Base-by-base conservation (phyloP, 2,888 invertebrate genomes). In the Lasiommata megera region DNA sequence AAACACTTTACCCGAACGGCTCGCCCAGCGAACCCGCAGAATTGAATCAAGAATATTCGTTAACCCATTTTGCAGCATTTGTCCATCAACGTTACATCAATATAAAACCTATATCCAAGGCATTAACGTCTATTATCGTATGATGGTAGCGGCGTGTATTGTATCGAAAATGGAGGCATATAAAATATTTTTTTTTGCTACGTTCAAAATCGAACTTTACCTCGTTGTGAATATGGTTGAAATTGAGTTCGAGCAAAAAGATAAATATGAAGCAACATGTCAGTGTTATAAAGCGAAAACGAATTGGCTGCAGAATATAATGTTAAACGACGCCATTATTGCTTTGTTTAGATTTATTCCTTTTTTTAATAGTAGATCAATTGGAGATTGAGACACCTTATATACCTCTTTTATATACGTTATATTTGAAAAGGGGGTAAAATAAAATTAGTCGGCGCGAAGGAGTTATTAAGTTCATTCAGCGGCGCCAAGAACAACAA, bases 21-120 rank as follows among this genome's bases (percentile, higher is more conserved):
- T 67, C 61, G 64, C 64, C 56, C 53, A 62, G 60, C 66, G 69
- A 69, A 64, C 69, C 65, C 63, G 60, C 60, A 60, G 62, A 69
- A 69, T 70, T 61, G 63, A 69, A 71, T 71, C 67, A 67, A 61
- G 64, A 38, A 38, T 38, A 38, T 51, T 51, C 38, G 51, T 29
- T 28, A 51, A 38, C 51, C 38, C 37, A 28, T 51, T 38, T 29
- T 16, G 16, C 1, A 31, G 11, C 16, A 46, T 31, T 46, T 38
- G 28, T 40, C 11, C 11, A 29, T 50, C 14, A 6, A 6, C 11
- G 16, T 12, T 28, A 28, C 6, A 6, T 23, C 11, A 50, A 51
- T 38, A 29, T 51, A 28, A 38, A 6, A 40, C 38, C 16, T 38
- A 38, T 14, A 6, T 0, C 11, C 1, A 3, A 40, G 1, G 1